phyloP scores from a whole-genome alignment of 2,888 invertebrate species.

The Drosophila leonis region DNA sequence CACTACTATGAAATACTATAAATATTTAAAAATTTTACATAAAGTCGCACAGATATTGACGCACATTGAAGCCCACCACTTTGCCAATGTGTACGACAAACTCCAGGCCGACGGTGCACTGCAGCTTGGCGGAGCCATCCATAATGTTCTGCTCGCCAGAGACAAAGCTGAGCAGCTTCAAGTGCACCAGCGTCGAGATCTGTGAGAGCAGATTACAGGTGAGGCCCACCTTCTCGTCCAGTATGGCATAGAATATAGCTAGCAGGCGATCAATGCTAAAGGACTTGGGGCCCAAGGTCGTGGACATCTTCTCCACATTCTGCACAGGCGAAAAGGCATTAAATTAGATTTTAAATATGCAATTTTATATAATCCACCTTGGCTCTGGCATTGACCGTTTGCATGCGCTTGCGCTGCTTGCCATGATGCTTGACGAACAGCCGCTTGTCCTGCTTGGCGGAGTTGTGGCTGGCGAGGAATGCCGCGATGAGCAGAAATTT shows the following conservation, averaged over 20 bases:
- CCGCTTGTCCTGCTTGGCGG: conserved; percentile 93
- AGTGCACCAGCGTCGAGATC: conserved; percentile 93
- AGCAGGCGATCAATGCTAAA: conserved; percentile 93
- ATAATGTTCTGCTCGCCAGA: conserved; percentile 90
- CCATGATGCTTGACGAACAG: conserved; percentile 93
- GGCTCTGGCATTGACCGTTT: conserved; percentile 88
- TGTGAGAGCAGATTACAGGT: conserved; percentile 95
- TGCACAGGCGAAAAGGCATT: conserved; percentile 38
- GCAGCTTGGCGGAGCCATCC: conserved; percentile 92
- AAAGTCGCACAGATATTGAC: conserved; percentile 92
- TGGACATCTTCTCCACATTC: conserved; percentile 87
- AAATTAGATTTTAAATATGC: neutral
- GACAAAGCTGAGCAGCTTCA: conserved; percentile 90
- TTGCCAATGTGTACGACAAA: conserved; percentile 92
- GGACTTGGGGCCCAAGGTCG: conserved; percentile 92
- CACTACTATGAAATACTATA: no score
- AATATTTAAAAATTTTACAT: conserved; percentile 77
- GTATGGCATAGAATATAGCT: conserved; percentile 95
- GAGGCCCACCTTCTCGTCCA: conserved; percentile 93
- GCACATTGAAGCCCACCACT: conserved; percentile 91
- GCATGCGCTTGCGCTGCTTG: conserved; percentile 89
- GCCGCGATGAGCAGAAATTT: conserved; percentile 96
- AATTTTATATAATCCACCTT: conserved; percentile 81
- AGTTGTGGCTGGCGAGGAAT: conserved; percentile 96
- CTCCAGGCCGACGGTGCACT: conserved; percentile 93